phyloP scores from a whole-genome alignment of 1,140 invertebrate genomes.

The Anagrus nilaparvatae region DNA sequence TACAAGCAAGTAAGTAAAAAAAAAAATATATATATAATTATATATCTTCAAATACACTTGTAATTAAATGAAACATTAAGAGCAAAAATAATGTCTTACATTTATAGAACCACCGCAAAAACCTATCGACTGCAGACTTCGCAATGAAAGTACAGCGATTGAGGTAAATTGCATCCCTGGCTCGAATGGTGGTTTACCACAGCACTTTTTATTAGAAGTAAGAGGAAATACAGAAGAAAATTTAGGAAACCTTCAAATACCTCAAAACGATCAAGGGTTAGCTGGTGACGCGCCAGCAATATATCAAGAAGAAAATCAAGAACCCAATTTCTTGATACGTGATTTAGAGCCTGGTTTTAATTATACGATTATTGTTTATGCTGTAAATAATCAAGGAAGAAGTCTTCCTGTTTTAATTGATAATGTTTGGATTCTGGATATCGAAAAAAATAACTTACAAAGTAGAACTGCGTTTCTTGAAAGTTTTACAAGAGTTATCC shows the following conservation, averaged over 20 bases:
- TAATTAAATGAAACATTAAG: too few species aligned
- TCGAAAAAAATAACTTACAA: too few species aligned
- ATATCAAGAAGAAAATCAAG: conserved; percentile 48
- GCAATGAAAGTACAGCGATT: conserved; percentile 53
- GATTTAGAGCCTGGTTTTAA: conserved; percentile 54
- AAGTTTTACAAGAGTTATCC: conserved; percentile 30
- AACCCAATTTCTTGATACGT: conserved; percentile 54
- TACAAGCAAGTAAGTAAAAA: conserved; percentile 67
- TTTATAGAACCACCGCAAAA: conserved; percentile 54
- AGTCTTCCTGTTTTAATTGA: conserved; percentile 53
- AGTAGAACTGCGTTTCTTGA: too few species aligned
- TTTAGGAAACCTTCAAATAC: conserved; percentile 38
- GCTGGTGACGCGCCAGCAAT: conserved; percentile 37
- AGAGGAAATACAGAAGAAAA: conserved; percentile 49
- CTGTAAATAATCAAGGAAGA: conserved; percentile 59
- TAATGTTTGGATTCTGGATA: conserved; percentile 47
- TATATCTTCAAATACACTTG: too few species aligned
- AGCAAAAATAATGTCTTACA: not conserved
- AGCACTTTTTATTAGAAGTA: conserved; percentile 75
- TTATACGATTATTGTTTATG: conserved; percentile 58
- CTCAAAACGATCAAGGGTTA: conserved; percentile 48
- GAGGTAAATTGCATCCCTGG: conserved; percentile 68
- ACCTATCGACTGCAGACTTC: conserved; percentile 56
- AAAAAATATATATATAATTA: too few species aligned
- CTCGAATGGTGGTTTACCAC: conserved; percentile 68